Base-by-base conservation (phyloP, 2,113 vertebrate species). In the Nansenia antarctica region DNA sequence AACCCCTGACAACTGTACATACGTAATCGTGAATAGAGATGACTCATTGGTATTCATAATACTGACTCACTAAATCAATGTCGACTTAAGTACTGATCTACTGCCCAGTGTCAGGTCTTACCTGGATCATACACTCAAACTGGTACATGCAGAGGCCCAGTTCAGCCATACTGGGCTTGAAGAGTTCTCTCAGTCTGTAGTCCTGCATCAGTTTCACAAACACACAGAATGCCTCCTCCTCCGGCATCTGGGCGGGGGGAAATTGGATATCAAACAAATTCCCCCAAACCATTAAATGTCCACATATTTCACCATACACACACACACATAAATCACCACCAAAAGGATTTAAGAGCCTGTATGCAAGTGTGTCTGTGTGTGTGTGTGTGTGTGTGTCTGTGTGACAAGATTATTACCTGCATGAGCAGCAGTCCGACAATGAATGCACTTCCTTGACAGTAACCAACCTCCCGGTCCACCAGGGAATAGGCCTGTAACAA, bases 141-240 rank as follows among this genome's bases (percentile, higher is more conserved):
- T 99, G 98, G 90, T 99, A 99, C 98, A 99, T 99, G 92, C 98
- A 99, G 76, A 99, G 96, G 31, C 98, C 97, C 88, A 99, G 89
- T 79, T 99, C 98, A 45, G 98, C 98, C 98, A 99, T 99, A 73
- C 92, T 99, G 74, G 98, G 98, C 82, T 99, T 99, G 86, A 99
- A 99, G 79, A 99, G 96, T 87, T 99, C 98, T 75, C 98, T 92
- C 62, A 99, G 93, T 77, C 97, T 92, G 89, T 99, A 99, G 78
- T 99, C 97, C 85, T 99, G 98, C 98, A 99, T 99, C 91, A 99
- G 86, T 87, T 98, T 98, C 78, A 99, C 95, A 91, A 99, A 99
- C 59, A 99, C 98, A 83, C 98, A 98, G 88, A 99, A 99, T 3
- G 98, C 98, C 81, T 99, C 98, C 76, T 99, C 98, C 84, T 99